A percentile compares a stretch with the other conserved stretches of the same genome.
Evolutionary conservation across 2,888 invertebrate genomes (phyloP).

Genomic region (Flexamia atlantica): DNA sequence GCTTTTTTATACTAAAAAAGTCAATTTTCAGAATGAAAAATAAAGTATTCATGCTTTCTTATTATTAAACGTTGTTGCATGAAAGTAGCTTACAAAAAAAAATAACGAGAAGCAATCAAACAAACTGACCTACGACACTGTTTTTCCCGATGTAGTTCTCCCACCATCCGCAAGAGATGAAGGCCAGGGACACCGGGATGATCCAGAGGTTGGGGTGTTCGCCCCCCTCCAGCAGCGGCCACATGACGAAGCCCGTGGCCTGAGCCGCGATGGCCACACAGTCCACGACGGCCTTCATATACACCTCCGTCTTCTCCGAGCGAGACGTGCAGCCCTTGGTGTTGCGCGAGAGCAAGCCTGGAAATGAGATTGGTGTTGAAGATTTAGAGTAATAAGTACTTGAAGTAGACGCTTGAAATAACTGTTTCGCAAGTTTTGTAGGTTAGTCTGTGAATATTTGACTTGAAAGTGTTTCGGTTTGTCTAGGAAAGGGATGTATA

Average conservation of each 20-base stretch:
- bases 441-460: too few species aligned
- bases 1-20: too few species aligned
- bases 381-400: too few species aligned
- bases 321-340: conserved; percentile 80
- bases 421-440: too few species aligned
- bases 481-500: too few species aligned
- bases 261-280: conserved; percentile 92
- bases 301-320: conserved; percentile 71
- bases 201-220: conserved; percentile 86
- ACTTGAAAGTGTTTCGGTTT: too few species aligned
- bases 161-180: conserved; percentile 98
- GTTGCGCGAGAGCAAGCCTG: conserved; percentile 88
- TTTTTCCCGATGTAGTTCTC: conserved; percentile 96
- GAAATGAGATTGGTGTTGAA: conserved; percentile 54
- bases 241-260: conserved; percentile 93
- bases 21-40: too few species aligned
- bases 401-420: too few species aligned
- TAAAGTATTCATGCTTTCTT: too few species aligned
- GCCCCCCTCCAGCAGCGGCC: conserved; percentile 88
- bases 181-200: conserved; percentile 89
- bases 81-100: too few species aligned
- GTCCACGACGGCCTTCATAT: conserved; percentile 86
- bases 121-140: conserved; percentile 85
- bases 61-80: too few species aligned
- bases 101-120: too few species aligned